phyloP scores from a whole-genome alignment of 2,797 vertebrate genomes.

The Staurois parvus region DNA sequence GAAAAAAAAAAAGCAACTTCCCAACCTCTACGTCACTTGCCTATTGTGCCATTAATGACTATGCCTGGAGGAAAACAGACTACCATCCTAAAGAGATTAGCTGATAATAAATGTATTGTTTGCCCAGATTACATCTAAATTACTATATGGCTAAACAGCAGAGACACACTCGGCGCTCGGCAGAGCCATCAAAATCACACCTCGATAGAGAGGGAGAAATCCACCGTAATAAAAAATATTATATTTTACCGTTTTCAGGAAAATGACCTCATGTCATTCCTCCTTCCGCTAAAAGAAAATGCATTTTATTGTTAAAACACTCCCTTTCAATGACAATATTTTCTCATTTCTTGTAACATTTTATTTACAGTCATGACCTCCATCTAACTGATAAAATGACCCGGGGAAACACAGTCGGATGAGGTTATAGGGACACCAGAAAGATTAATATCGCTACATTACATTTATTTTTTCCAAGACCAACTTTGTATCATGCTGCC shows the following conservation, averaged over 20 bases:
- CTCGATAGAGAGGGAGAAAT: background rate
- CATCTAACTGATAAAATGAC: conserved; percentile 47
- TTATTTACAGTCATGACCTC: conserved; percentile 53
- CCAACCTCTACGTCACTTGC: background rate
- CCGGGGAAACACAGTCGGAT: conserved; percentile 1
- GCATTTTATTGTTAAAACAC: conserved; percentile 47
- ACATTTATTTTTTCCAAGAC: conserved; percentile 8
- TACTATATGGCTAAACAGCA: background rate
- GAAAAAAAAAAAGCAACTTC: background rate
- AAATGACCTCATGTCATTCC: conserved; percentile 32
- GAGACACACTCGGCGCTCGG: background rate
- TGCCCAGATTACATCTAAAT: conserved; percentile 2
- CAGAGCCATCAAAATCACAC: background rate
- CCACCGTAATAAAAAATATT: conserved; percentile 25
- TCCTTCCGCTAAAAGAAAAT: conserved; percentile 24
- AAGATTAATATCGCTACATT: conserved; percentile 26
- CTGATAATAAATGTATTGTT: conserved; percentile 1
- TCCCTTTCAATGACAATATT: conserved; percentile 37
- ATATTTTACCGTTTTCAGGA: conserved; percentile 29
- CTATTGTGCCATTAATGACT: background rate
- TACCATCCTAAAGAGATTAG: background rate
- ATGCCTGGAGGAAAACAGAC: background rate
- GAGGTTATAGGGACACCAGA: conserved; percentile 23
- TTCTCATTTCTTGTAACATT: conserved; percentile 23
- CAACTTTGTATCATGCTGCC: conserved; percentile 4